These are phyloP conservation scores for Acleris literana DNA, from an alignment of 2,888 invertebrate species.

Conservation along the genomic window DNA sequence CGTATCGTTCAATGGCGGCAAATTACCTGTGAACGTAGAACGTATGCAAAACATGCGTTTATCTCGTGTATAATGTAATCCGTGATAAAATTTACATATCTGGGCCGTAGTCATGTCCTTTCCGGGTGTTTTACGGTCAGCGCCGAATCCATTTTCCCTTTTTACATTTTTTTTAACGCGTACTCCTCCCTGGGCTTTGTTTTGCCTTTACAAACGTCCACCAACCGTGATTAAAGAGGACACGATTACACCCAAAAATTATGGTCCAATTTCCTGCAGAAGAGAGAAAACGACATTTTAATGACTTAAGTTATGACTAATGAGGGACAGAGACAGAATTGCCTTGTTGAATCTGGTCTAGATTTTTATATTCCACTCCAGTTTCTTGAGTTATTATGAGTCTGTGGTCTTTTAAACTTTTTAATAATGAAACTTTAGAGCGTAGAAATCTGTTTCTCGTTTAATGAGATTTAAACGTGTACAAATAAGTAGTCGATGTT, in stretches of 20 bases:
- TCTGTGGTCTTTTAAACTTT: not conserved
- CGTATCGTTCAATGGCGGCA: constrained; percentile 2
- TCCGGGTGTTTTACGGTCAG: constrained; percentile 25
- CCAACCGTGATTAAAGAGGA: constrained; percentile 51
- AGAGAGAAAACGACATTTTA: constrained; percentile 55
- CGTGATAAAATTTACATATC: constrained; percentile 35
- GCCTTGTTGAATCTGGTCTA: constrained; percentile 15
- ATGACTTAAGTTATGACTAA: constrained; percentile 45
- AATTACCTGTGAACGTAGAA: constrained; percentile 23
- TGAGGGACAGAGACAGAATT: constrained; percentile 22
- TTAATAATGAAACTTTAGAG: no score
- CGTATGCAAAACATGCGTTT: constrained; percentile 34
- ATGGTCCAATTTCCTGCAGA: constrained; percentile 51
- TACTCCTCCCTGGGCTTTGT: constrained; percentile 44
- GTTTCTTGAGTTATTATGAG: not conserved
- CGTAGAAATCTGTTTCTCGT: no score
- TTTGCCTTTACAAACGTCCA: constrained; percentile 45
- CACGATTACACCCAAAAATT: constrained; percentile 52
- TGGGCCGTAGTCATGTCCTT: constrained; percentile 25
- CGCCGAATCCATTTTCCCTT: constrained; percentile 34
- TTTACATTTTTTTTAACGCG: constrained; percentile 43
- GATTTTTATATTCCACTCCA: not conserved
- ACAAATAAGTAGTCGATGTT: no score
- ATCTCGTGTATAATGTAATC: constrained; percentile 32
- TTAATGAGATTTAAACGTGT: no score